Percentiles rank a stretch among this genome's conserved stretches.
Conservation (phyloP, 1,140 invertebrate genomes). For the Globodera rostochiensis region DNA sequence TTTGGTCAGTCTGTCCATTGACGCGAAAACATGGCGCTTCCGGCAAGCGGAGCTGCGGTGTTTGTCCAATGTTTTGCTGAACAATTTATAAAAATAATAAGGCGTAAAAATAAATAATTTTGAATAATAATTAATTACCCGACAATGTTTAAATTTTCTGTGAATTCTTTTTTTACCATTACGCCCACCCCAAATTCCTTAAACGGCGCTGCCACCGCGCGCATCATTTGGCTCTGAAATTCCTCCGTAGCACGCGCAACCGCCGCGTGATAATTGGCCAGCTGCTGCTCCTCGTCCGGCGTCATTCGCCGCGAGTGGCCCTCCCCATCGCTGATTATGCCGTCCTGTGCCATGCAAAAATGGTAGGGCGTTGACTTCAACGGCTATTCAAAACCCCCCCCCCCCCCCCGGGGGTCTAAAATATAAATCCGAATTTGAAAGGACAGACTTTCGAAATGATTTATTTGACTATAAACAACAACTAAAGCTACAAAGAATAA, state of each 20-base stretch:
- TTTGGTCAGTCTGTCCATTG: too few relatives aligned
- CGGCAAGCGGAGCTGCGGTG: background rate
- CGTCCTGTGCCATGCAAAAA: background rate
- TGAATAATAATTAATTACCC: too few relatives aligned
- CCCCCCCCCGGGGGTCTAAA: too few relatives aligned
- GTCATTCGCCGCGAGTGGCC: conserved; percentile 17
- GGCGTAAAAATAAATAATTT: too few relatives aligned
- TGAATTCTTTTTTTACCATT: background rate
- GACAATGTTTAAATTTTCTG: too few relatives aligned
- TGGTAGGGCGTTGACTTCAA: background rate
- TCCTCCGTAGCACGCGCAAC: conserved; percentile 17
- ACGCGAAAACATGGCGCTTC: background rate
- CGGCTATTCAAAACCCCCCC: too few relatives aligned
- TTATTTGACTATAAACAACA: background rate
- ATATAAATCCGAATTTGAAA: too few relatives aligned
- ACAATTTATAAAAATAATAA: background rate
- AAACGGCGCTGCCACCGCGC: conserved; percentile 19
- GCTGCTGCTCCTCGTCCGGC: background rate
- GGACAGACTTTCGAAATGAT: too few relatives aligned
- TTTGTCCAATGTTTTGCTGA: background rate
- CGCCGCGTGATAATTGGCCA: conserved; percentile 9
- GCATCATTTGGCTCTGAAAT: conserved; percentile 17
- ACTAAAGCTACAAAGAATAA: background rate
- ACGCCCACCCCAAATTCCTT: background rate
- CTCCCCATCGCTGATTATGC: conserved; percentile 11